A percentile compares a stretch with the other conserved stretches of the same genome.
Conservation (phyloP, 2,797 vertebrate species). For the Takifugu rubripes region DNA sequence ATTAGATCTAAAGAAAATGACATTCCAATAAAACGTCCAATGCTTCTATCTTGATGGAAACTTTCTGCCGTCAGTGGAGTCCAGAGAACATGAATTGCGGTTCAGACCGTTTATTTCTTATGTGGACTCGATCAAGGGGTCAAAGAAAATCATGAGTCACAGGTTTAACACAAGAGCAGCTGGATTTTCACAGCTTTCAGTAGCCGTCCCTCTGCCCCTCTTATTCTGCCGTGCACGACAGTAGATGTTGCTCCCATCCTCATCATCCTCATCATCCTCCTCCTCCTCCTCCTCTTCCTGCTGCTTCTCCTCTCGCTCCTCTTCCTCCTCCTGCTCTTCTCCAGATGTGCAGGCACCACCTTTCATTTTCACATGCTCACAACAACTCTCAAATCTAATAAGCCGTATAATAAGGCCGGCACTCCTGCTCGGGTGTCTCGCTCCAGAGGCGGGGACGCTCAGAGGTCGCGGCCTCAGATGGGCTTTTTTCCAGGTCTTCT, state of each 20-base stretch:
- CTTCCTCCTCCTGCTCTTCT: conserved; percentile 7
- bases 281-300: neutral
- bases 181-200: conserved; percentile 26
- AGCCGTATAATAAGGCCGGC: conserved; percentile 40
- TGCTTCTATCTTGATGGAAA: too few relatives aligned
- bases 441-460: conserved; percentile 29
- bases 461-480: conserved; percentile 26
- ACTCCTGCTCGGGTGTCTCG: conserved; percentile 24
- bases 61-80: too few relatives aligned
- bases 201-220: conserved; percentile 7
- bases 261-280: neutral
- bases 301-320: conserved; percentile 9
- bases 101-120: too few relatives aligned
- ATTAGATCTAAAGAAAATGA: too few relatives aligned
- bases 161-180: conserved; percentile 12
- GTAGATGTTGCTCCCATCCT: neutral
- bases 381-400: conserved; percentile 56
- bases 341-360: conserved; percentile 12
- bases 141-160: too few relatives aligned
- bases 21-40: too few relatives aligned
- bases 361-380: conserved; percentile 41
- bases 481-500: conserved; percentile 14
- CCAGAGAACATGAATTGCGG: too few relatives aligned
- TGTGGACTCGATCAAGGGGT: too few relatives aligned
- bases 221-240: neutral